A percentile compares a stretch with the other conserved stretches of the same genome.
Conservation (phyloP, 2,113 vertebrate species). For the Pangasianodon hypophthalmus region DNA sequence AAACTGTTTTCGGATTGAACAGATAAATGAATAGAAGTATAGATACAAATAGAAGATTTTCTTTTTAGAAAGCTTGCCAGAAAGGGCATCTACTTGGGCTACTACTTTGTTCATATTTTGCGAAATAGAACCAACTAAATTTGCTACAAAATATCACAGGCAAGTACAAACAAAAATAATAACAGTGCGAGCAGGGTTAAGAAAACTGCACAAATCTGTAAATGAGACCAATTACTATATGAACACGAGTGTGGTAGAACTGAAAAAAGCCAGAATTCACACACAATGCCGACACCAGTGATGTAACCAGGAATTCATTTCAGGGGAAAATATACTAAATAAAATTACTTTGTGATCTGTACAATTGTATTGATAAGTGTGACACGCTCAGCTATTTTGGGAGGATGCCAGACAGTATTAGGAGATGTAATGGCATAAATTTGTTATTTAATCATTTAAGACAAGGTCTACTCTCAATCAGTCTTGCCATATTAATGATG, state of each 20-base stretch:
- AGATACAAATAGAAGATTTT: background rate
- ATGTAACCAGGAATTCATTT: background rate
- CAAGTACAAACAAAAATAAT: background rate
- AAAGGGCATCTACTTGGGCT: background rate
- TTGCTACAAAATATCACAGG: background rate
- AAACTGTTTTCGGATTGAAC: background rate
- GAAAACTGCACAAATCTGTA: background rate
- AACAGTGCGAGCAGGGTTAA: background rate
- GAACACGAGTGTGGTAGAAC: background rate
- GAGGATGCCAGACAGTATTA: background rate
- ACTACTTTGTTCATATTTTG: background rate
- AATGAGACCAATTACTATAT: background rate
- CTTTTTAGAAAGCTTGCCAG: background rate
- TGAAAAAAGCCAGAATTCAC: background rate
- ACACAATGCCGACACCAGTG: background rate
- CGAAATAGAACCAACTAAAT: background rate
- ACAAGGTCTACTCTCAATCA: background rate
- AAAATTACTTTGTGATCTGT: background rate
- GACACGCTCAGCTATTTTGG: background rate
- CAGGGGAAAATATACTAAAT: background rate
- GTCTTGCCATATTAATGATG: background rate
- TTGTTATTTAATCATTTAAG: background rate
- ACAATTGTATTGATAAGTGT: background rate
- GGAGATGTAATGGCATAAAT: background rate
- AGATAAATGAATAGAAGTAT: background rate